Evolutionary conservation across 2,888 invertebrate species (phyloP).

Genomic region (Lacanobia wlatinum): DNA sequence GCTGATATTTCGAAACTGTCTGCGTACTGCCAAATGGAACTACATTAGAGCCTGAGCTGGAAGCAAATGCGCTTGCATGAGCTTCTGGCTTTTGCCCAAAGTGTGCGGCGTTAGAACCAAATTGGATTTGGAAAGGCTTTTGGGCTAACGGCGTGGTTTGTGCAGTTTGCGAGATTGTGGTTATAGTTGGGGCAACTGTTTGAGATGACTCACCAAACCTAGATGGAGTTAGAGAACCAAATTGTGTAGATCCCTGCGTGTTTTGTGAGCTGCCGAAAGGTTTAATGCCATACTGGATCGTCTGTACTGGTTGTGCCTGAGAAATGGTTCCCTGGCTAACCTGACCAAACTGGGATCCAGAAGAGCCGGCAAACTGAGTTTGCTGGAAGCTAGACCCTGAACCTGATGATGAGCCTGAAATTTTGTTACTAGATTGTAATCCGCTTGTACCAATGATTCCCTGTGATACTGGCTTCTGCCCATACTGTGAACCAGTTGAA

Average conservation of each 20-base stretch:
- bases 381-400: constrained; percentile 29
- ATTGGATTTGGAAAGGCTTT: constrained; percentile 39
- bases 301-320: constrained; percentile 12
- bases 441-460: background rate
- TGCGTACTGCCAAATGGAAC: constrained; percentile 38
- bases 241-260: constrained; percentile 29
- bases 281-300: constrained; percentile 23
- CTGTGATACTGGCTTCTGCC: background rate
- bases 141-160: constrained; percentile 27
- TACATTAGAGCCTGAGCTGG: constrained; percentile 35
- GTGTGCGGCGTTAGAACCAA: constrained; percentile 26
- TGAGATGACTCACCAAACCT: constrained; percentile 38
- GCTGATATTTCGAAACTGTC: constrained; percentile 45
- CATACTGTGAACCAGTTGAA: background rate
- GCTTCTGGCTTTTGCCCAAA: constrained; percentile 40
- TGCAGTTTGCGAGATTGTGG: constrained; percentile 39
- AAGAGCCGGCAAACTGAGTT: constrained; percentile 32
- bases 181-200: constrained; percentile 19
- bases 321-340: constrained; percentile 14
- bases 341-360: constrained; percentile 26
- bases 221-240: constrained; percentile 11
- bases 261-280: constrained; percentile 28
- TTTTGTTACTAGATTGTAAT: constrained; percentile 8
- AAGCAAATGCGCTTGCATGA: constrained; percentile 45
- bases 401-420: constrained; percentile 20